These are phyloP conservation scores for Dione vanillae DNA, from an alignment of 2,888 invertebrate species.

Conservation along the genomic window DNA sequence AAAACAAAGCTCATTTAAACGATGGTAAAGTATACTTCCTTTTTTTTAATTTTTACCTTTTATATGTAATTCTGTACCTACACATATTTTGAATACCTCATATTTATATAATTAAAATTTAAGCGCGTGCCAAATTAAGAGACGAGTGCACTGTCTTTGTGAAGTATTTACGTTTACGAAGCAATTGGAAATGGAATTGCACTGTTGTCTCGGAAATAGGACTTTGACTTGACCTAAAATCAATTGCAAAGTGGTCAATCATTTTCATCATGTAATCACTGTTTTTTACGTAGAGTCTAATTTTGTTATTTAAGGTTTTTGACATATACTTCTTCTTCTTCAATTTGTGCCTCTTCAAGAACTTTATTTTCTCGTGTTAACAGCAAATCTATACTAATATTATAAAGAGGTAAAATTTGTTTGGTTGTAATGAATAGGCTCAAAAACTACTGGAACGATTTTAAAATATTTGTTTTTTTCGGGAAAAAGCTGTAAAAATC, in stretches of 20 bases:
- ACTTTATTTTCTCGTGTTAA: too few relatives aligned
- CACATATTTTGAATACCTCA: too few relatives aligned
- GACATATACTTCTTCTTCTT: too few relatives aligned
- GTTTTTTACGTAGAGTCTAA: too few relatives aligned
- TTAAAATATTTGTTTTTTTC: too few relatives aligned
- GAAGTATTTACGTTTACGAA: neutral
- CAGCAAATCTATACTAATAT: too few relatives aligned
- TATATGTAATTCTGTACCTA: neutral
- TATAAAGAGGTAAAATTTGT: too few relatives aligned
- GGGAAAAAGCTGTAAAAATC: too few relatives aligned
- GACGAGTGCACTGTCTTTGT: neutral
- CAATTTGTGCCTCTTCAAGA: too few relatives aligned
- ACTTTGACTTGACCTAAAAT: too few relatives aligned
- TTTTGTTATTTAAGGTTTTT: neutral
- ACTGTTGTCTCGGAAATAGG: neutral
- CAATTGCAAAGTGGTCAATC: neutral
- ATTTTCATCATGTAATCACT: neutral
- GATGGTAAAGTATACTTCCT: neutral
- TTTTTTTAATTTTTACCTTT: neutral
- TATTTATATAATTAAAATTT: conserved; percentile 1
- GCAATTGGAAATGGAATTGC: neutral
- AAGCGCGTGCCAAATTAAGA: neutral
- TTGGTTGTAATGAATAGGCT: too few relatives aligned
- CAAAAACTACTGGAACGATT: too few relatives aligned
- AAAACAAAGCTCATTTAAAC: neutral